Conservation (phyloP, 2,113 vertebrate species). For the Manacus vitellinus region DNA sequence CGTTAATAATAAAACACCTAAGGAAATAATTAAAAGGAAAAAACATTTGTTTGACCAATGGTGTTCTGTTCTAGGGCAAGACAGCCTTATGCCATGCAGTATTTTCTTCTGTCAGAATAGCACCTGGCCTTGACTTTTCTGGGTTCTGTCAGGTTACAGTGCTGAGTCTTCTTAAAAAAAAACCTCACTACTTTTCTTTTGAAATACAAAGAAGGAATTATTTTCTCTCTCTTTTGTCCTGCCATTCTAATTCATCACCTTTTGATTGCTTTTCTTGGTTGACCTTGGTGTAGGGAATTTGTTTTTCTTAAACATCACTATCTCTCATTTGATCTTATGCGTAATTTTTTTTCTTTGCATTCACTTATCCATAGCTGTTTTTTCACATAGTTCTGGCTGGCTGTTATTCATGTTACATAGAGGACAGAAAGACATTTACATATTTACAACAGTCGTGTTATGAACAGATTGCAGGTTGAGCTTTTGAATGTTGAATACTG, state of each 20-base stretch:
- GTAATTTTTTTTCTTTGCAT: neutral
- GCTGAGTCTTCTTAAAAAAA: neutral
- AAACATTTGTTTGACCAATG: neutral
- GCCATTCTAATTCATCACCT: neutral
- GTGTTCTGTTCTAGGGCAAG: neutral
- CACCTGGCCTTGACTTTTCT: neutral
- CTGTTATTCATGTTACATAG: neutral
- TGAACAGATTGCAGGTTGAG: neutral
- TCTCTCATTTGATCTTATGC: neutral
- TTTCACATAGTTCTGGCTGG: neutral
- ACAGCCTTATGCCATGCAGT: neutral
- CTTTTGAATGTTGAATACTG: neutral
- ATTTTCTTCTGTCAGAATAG: neutral
- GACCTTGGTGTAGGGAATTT: neutral
- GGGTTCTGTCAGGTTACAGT: neutral
- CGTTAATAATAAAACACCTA: neutral
- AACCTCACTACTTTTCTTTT: neutral
- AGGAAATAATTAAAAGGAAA: neutral
- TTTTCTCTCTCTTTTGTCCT: neutral
- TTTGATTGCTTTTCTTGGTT: neutral
- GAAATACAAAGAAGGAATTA: neutral
- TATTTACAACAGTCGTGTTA: neutral
- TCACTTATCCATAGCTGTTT: rapidly evolving
- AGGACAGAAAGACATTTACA: neutral
- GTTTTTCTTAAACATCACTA: neutral